phyloP scores from a whole-genome alignment of 2,113 vertebrate genomes.

The Tachysurus vachellii region DNA sequence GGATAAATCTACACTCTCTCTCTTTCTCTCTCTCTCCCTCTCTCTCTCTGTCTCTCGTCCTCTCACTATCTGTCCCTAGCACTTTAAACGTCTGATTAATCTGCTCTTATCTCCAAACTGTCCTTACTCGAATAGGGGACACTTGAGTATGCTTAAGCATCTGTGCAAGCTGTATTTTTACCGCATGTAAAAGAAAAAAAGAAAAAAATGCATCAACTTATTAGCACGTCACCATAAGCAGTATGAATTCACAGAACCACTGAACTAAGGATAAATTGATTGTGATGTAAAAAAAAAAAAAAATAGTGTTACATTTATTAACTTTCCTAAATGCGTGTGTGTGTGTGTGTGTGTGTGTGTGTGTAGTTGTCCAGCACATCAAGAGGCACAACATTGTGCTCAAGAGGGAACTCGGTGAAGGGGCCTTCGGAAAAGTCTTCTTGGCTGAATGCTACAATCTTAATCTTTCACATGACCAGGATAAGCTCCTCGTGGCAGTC shows the following conservation, averaged over 20 bases:
- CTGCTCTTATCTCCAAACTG: constrained; percentile 42
- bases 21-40: constrained; percentile 30
- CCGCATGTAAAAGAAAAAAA: not conserved
- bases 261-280: not conserved
- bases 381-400: constrained; percentile 97
- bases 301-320: not conserved
- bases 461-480: constrained; percentile 91
- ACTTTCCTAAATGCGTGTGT: constrained; percentile 27
- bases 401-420: constrained; percentile 96
- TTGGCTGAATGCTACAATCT: constrained; percentile 97
- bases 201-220: not conserved
- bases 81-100: constrained; percentile 46
- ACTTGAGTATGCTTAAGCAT: constrained; percentile 14
- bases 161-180: not conserved
- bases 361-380: constrained; percentile 95
- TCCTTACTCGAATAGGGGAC: constrained; percentile 51
- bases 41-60: not conserved
- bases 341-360: constrained; percentile 39
- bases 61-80: constrained; percentile 34
- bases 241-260: not conserved
- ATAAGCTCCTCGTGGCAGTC: constrained; percentile 97
- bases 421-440: constrained; percentile 98
- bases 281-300: not conserved
- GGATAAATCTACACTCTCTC: constrained; percentile 61
- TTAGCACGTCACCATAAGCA: not conserved